Conservation (phyloP, 2,113 vertebrate species). For the Erythrocercus mccallii region DNA sequence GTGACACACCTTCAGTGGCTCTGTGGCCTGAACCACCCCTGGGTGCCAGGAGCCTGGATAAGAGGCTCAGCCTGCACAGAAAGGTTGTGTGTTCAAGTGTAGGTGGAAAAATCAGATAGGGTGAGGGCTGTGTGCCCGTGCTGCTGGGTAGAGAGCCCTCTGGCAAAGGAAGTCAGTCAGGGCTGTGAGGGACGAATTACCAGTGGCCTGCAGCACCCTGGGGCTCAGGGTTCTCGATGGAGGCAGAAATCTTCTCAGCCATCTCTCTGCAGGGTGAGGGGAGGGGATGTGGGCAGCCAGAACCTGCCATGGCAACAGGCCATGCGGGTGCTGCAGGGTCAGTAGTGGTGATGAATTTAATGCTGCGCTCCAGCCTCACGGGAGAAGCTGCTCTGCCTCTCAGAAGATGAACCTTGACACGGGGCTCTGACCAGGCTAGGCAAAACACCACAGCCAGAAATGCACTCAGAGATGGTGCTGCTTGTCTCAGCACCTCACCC, state of each 20-base stretch:
- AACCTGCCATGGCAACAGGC: background rate
- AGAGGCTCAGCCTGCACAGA: background rate
- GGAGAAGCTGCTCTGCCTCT: background rate
- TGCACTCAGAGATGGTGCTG: background rate
- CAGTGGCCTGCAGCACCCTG: background rate
- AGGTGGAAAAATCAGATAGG: background rate
- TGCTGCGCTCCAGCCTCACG: fast-evolving
- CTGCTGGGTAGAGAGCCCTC: background rate
- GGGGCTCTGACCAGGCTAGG: background rate
- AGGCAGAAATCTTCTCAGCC: background rate
- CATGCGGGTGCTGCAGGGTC: fast-evolving
- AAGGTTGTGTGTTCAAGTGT: background rate
- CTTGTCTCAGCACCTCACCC: background rate
- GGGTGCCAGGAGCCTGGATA: background rate
- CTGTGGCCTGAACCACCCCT: background rate
- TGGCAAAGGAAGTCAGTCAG: too few relatives aligned
- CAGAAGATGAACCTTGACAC: background rate
- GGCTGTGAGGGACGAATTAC: background rate
- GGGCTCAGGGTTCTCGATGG: background rate
- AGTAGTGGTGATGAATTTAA: background rate
- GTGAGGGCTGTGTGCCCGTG: fast-evolving
- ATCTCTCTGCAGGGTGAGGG: background rate
- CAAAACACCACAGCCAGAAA: background rate
- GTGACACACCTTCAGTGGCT: background rate
- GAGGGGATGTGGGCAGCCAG: background rate